These are phyloP conservation scores for Psylliodes chrysocephalus DNA, from an alignment of 2,888 invertebrate species.

Conservation along the genomic window DNA sequence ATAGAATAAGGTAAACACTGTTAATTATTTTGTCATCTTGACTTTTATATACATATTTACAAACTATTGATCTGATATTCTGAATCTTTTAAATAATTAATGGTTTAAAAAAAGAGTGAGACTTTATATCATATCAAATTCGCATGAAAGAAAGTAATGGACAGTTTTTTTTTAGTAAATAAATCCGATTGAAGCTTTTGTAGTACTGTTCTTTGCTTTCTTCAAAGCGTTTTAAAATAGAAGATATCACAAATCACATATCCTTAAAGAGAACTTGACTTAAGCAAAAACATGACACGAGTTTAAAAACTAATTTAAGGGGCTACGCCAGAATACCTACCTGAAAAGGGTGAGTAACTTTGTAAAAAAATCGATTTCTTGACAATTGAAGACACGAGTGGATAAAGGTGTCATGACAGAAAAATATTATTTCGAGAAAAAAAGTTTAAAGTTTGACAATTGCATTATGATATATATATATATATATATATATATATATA, in stretches of 20 bases:
- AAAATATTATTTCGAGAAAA: too few relatives aligned
- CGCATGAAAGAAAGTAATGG: neutral
- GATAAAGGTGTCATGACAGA: too few relatives aligned
- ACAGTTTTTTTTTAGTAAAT: neutral
- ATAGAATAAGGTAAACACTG: too few relatives aligned
- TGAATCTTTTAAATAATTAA: neutral
- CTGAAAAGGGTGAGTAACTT: too few relatives aligned
- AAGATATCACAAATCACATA: neutral
- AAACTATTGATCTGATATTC: neutral
- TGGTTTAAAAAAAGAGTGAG: neutral
- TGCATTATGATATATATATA: too few relatives aligned
- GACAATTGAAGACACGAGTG: too few relatives aligned
- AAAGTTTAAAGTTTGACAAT: too few relatives aligned
- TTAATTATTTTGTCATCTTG: too few relatives aligned
- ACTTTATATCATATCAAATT: neutral
- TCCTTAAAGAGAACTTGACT: neutral
- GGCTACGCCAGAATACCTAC: too few relatives aligned
- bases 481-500: too few relatives aligned
- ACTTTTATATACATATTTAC: neutral
- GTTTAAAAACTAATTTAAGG: too few relatives aligned
- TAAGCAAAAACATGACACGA: neutral
- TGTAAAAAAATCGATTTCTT: too few relatives aligned
- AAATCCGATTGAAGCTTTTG: neutral
- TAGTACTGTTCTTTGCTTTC: neutral
- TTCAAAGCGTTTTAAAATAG: neutral